phyloP scores from a whole-genome alignment of 2,113 vertebrate species.

The Oxyura jamaicensis region DNA sequence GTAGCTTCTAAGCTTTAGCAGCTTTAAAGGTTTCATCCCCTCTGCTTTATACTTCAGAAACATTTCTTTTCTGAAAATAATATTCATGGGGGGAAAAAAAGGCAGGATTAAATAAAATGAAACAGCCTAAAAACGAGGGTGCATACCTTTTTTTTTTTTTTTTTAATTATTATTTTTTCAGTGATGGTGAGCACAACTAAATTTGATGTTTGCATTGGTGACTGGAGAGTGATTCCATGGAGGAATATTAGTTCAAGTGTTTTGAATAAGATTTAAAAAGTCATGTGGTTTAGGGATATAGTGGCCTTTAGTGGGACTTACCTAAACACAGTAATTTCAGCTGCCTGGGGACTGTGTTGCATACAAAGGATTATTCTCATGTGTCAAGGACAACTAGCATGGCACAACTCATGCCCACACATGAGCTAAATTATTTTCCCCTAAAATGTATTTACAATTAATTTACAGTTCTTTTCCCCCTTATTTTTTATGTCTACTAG shows the following conservation, averaged over 20 bases:
- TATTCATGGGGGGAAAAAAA: too few species aligned
- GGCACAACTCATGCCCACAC: background rate
- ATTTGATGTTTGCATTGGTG: background rate
- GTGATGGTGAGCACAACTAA: background rate
- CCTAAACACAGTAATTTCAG: background rate
- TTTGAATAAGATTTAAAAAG: background rate
- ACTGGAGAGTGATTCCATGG: background rate
- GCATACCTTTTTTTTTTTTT: background rate
- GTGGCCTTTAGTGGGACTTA: background rate
- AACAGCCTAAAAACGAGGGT: background rate
- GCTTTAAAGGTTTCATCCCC: too few species aligned
- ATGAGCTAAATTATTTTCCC: background rate
- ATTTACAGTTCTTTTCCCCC: background rate
- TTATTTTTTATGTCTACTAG: background rate
- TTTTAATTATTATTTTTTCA: background rate
- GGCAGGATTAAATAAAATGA: background rate
- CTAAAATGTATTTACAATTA: background rate
- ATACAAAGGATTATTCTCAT: background rate
- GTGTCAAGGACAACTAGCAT: background rate
- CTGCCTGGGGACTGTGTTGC: background rate
- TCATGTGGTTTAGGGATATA: background rate
- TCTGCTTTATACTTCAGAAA: background rate
- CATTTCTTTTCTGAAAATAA: background rate
- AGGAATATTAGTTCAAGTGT: background rate
- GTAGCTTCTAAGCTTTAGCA: background rate